Evolutionary conservation across 2,113 vertebrate genomes (phyloP).

Genomic region (Pavo muticus): DNA sequence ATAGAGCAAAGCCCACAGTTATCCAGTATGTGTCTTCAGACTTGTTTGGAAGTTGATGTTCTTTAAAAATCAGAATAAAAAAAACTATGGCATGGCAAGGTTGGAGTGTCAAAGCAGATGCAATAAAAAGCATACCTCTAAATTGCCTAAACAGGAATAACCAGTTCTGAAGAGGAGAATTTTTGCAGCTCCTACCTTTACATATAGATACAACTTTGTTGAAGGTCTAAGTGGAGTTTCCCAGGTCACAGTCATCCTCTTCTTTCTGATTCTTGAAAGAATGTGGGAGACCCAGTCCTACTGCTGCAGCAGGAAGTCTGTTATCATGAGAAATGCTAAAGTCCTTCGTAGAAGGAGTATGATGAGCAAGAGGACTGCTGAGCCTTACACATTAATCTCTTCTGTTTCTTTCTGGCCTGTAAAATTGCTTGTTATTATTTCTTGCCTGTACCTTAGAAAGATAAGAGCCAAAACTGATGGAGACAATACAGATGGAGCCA

Average conservation of each 20-base stretch:
- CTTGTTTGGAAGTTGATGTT: slow-evolving; percentile 9
- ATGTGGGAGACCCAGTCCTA: neutral
- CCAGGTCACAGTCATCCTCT: fast-evolving
- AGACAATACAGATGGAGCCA: neutral
- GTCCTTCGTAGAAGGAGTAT: slow-evolving; percentile 19
- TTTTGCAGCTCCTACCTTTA: neutral
- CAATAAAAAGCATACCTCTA: neutral
- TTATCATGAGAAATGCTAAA: neutral
- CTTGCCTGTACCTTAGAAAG: neutral
- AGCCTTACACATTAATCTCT: neutral
- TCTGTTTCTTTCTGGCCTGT: slow-evolving; percentile 32
- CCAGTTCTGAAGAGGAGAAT: neutral
- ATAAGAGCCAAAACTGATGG: neutral
- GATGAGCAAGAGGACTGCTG: neutral
- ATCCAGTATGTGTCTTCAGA: slow-evolving; percentile 38
- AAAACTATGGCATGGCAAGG: neutral
- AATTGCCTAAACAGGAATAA: neutral
- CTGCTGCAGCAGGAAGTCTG: neutral
- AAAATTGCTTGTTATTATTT: slow-evolving; percentile 14
- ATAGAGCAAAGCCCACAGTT: slow-evolving; percentile 67
- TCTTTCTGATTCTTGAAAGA: neutral
- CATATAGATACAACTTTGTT: neutral
- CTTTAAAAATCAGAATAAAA: neutral
- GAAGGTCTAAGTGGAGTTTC: neutral
- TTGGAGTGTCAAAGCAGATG: neutral